These are phyloP conservation scores for Andrena camellia DNA, from an alignment of 2,888 invertebrate species.

Conservation along the genomic window DNA sequence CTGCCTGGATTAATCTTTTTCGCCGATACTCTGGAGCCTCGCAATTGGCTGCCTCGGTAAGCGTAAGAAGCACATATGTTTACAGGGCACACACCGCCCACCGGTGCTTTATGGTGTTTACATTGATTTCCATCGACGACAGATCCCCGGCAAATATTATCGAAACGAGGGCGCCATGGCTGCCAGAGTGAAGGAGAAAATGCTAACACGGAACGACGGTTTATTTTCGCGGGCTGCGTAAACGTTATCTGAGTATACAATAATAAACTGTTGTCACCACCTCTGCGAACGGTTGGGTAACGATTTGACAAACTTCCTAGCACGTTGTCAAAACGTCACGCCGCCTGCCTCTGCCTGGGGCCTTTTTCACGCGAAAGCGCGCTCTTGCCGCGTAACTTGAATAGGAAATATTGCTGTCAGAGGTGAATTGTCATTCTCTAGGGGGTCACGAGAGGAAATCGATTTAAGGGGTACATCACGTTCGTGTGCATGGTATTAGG, in stretches of 20 bases:
- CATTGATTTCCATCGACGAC: constrained; percentile 70
- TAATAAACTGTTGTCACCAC: constrained; percentile 49
- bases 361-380: too few species aligned
- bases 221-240: constrained; percentile 58
- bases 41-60: constrained; percentile 48
- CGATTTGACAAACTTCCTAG: background rate
- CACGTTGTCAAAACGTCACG: too few species aligned
- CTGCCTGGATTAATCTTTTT: constrained; percentile 48
- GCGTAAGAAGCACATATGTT: constrained; percentile 55
- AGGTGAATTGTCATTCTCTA: too few species aligned
- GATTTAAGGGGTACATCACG: too few species aligned
- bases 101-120: constrained; percentile 72
- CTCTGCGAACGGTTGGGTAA: constrained; percentile 9
- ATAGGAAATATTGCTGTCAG: too few species aligned
- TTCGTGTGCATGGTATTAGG: too few species aligned
- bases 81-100: constrained; percentile 35
- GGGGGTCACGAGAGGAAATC: too few species aligned
- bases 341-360: too few species aligned
- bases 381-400: too few species aligned
- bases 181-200: constrained; percentile 3
- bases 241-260: constrained; percentile 43
- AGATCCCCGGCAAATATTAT: constrained; percentile 72
- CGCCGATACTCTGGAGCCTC: constrained; percentile 21
- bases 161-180: constrained; percentile 39
- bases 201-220: constrained; percentile 21